Evolutionary conservation across 2,113 vertebrate genomes (phyloP), one percentile per base, ranked within the genome.

Genomic region (Platichthys stellatus): DNA sequence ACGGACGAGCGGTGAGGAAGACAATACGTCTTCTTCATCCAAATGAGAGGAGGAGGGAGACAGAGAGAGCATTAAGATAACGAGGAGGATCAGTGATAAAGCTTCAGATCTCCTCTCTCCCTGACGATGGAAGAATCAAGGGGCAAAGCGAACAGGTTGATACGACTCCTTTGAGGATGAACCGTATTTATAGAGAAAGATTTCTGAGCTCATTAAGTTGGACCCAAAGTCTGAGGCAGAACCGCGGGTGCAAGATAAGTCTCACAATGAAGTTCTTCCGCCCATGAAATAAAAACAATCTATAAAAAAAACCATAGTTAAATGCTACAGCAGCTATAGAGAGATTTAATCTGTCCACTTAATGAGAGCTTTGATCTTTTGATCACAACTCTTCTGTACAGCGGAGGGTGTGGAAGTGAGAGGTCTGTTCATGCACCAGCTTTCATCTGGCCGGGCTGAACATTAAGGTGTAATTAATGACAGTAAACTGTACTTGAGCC

Each of bases 141-240:
- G 24, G 31, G 5, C 20, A 38, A 51, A 28, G 18, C 31, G 56
- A 47, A n/a, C 1, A 1, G 9, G 5, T 51, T 17, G 5, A 64
- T 53, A 13, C 45, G n/a, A 54, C 40, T 80, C 24, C 20, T 72
- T 78, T 76, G 47, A 77, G 28, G 4, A 23, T 18, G 5, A 76
- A 23, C 11, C 53, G 64, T 38, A 47, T 79, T 49, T 56, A 54
- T 15, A 5, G 47, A 28, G 64, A 45, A 61, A 77, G 58, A 47
- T 21, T 1, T 1, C 63, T n/a, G 26, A 71, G 24, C 69, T 75
- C 5, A 43, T 76, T 73, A 40, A 8, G 24, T 56, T 43, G 53
- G 14, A 65, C 24, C 24, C 1, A 20, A 31, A 47, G 20, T 60
- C 60, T 59, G 58, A 69, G 53, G 10, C 15, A 21, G 2, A 78